Conservation (phyloP, 2,888 invertebrate genomes). For the Sesamia inferens region DNA sequence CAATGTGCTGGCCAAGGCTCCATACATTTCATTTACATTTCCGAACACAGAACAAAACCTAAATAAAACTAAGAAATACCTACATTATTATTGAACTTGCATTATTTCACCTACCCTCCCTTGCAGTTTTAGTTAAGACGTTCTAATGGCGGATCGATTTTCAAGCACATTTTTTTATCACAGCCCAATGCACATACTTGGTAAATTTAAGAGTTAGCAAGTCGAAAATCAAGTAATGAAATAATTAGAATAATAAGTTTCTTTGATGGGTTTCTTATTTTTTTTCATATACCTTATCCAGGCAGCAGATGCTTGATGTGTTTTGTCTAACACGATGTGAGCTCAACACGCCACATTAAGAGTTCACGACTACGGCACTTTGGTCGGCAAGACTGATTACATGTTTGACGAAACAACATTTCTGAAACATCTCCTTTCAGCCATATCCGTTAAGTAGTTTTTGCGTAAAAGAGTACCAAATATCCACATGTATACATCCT, state of each 20-base stretch:
- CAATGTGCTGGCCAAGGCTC: no score
- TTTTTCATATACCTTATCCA: constrained; percentile 53
- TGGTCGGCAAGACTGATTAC: constrained; percentile 17
- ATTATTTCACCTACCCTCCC: constrained; percentile 52
- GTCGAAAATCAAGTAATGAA: constrained; percentile 51
- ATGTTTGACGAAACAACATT: constrained; percentile 16
- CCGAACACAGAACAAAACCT: constrained; percentile 84
- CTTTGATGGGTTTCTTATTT: no score
- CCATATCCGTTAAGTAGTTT: no score
- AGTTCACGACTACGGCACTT: constrained; percentile 24
- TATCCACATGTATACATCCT: no score
- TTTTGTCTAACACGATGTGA: constrained; percentile 19
- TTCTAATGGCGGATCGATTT: constrained; percentile 66
- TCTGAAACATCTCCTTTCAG: no score
- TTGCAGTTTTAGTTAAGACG: constrained; percentile 50
- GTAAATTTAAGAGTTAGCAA: constrained; percentile 58
- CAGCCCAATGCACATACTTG: constrained; percentile 66
- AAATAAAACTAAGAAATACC: constrained; percentile 81
- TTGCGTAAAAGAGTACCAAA: no score
- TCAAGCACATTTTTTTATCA: constrained; percentile 67
- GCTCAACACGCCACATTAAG: constrained; percentile 1
- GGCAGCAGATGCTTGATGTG: constrained; percentile 53
- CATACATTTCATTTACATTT: no score
- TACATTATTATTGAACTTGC: constrained; percentile 72
- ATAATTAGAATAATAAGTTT: constrained; percentile 53